Conservation (phyloP, 30 jellyfish, hydroid and myxozoan genomes). For the Clytia hemisphaerica region DNA sequence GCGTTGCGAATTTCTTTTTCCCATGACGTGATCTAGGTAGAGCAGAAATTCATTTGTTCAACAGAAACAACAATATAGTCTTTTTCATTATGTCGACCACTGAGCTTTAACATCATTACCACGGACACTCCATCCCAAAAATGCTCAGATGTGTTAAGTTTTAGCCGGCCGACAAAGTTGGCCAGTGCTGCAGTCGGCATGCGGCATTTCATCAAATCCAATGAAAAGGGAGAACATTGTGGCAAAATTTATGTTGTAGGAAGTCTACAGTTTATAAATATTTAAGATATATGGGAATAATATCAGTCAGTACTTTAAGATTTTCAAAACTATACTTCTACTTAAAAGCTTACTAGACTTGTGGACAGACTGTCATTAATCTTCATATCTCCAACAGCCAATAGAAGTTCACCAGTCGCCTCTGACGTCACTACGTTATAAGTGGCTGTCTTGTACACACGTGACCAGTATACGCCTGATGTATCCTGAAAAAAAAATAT, state of each 20-base stretch:
- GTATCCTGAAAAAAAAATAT: conserved; percentile 48
- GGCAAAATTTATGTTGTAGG: too few relatives aligned
- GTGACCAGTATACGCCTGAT: conserved; percentile 44
- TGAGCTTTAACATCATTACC: too few relatives aligned
- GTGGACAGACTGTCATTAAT: conserved; percentile 57
- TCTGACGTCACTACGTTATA: conserved; percentile 54
- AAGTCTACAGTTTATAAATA: not conserved
- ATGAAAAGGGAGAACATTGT: not conserved
- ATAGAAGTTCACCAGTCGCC: conserved; percentile 58
- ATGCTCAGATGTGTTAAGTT: too few relatives aligned
- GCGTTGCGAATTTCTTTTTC: conserved; percentile 55
- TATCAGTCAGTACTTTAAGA: too few relatives aligned
- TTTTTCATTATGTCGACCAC: too few relatives aligned
- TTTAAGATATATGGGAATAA: not conserved
- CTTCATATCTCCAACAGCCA: conserved; percentile 85
- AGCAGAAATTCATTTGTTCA: too few relatives aligned
- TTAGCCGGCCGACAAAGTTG: too few relatives aligned
- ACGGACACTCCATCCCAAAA: too few relatives aligned
- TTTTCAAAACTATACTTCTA: not conserved
- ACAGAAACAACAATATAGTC: too few relatives aligned
- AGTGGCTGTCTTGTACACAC: conserved; percentile 60
- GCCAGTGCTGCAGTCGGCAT: not conserved
- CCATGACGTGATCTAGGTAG: conserved; percentile 34
- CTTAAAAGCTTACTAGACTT: conserved; percentile 33
- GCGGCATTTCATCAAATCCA: not conserved